phyloP scores from a whole-genome alignment of 2,797 vertebrate species.

The Acipenser ruthenus region DNA sequence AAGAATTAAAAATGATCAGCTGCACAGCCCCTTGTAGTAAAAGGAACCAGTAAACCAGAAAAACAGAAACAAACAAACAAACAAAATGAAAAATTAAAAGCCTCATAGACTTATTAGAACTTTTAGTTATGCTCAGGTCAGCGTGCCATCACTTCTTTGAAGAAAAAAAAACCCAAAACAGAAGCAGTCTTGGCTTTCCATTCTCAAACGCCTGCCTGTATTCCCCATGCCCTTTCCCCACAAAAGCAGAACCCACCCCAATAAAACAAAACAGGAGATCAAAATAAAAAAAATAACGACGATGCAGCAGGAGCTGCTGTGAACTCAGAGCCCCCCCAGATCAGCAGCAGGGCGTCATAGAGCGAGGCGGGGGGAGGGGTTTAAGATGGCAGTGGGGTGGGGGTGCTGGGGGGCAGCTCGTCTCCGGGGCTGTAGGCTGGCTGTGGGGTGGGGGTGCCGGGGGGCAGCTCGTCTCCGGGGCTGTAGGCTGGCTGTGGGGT shows the following conservation, averaged over 20 bases:
- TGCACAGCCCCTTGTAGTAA: background rate
- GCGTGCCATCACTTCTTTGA: background rate
- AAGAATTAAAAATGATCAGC: background rate
- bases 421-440: slow-evolving; percentile 20
- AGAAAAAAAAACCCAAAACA: background rate
- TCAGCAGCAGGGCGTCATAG: slow-evolving; percentile 18
- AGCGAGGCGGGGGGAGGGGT: slow-evolving; percentile 4
- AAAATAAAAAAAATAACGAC: slow-evolving; percentile 12
- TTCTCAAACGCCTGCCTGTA: background rate
- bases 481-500: slow-evolving; percentile 30
- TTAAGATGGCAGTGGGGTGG: slow-evolving; percentile 46
- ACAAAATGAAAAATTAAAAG: too few relatives aligned
- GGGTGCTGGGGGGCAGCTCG: slow-evolving; percentile 35
- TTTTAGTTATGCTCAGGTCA: background rate
- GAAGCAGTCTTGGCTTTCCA: background rate
- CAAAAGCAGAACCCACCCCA: background rate
- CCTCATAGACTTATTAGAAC: background rate
- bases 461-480: slow-evolving; percentile 21
- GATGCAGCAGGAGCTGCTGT: slow-evolving; percentile 14
- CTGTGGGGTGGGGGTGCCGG: slow-evolving; percentile 31
- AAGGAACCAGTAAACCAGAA: too few relatives aligned
- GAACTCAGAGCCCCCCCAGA: slow-evolving; percentile 18
- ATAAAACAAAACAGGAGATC: background rate
- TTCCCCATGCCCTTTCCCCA: background rate
- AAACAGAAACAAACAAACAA: too few relatives aligned